Evolutionary conservation across 2,888 invertebrate species (phyloP), one percentile per base, ranked within the genome.

Genomic region (Amphiduros pacificus): DNA sequence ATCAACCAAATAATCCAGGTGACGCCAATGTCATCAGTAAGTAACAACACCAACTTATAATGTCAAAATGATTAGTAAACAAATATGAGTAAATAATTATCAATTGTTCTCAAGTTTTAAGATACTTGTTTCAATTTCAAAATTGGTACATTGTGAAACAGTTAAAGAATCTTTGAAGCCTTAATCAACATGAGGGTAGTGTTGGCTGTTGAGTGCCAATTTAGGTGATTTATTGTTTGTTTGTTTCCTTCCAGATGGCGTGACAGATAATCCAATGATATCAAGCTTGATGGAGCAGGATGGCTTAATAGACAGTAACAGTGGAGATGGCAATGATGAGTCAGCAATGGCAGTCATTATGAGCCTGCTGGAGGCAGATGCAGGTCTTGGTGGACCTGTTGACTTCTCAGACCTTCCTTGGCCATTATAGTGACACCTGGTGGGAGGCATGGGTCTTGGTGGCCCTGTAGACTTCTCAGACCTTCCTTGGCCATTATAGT

Each of bases 261-360:
- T 28, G 36, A 31, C 56, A 29, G 71, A 66, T 24, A 59, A 65
- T 9, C 67, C 64, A 24, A 64, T 76, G 41, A 63, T 77, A 2
- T 71, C 75, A 49, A 71, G 71, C 32, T 70, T 75, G 14, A 73
- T 76, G 50, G 73, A 75, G 28, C 74, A 75, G 26, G 74, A 76
- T 36, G 71, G 67, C 1, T 65, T 74, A 41, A 73, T 73, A 50
- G 72, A 71, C 27, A 71, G 72, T 28, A 67, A 70, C 2, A 70
- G 71, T 17, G 72, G 71, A 31, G 71, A 71, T 24, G 73, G 72
- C 57, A 74, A 74, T 77, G 92, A 93, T 72, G 93, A 93, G 77
- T 92, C 93, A 2, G 91, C 92, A 4, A 93, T 93, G 92, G 92
- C 93, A 0, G 92, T 93, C 69, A 92, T 93, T 72, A 93, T 93